These are phyloP conservation scores for Vanessa tameamea DNA, from an alignment of 1,140 invertebrate species.

Conservation along the genomic window DNA sequence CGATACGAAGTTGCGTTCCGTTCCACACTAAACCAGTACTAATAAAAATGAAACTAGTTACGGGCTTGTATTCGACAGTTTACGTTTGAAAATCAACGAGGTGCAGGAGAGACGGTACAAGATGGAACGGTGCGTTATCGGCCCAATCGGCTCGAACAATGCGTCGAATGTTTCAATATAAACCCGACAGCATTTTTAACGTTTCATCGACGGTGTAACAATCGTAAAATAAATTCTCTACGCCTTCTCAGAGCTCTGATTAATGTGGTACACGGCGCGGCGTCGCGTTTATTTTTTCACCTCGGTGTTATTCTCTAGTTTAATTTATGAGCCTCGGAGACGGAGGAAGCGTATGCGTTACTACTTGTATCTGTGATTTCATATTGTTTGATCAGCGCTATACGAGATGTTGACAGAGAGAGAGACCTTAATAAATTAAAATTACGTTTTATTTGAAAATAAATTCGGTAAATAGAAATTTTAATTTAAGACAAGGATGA, in stretches of 20 bases:
- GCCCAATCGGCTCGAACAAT: constrained; percentile 73
- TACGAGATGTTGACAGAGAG: constrained; percentile 1
- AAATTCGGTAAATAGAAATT: background rate
- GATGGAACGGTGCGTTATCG: constrained; percentile 65
- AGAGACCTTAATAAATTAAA: background rate
- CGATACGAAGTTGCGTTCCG: constrained; percentile 71
- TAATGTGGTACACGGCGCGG: constrained; percentile 74
- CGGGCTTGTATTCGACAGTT: constrained; percentile 66
- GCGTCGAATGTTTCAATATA: constrained; percentile 78
- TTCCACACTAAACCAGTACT: constrained; percentile 74
- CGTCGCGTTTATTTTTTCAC: constrained; percentile 73
- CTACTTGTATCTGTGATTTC: constrained; percentile 39
- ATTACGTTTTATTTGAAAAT: background rate
- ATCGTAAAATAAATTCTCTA: constrained; percentile 80
- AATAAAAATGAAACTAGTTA: constrained; percentile 78
- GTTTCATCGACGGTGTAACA: constrained; percentile 78
- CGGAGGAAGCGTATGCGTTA: constrained; percentile 37
- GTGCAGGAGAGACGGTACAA: constrained; percentile 59
- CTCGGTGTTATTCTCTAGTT: constrained; percentile 68
- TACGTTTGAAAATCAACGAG: constrained; percentile 76
- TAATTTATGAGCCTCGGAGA: constrained; percentile 65
- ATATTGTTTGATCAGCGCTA: constrained; percentile 40
- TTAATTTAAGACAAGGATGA: background rate
- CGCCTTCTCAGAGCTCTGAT: constrained; percentile 77
- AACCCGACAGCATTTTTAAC: constrained; percentile 78